Base-by-base conservation (phyloP, 1,140 invertebrate genomes). In the Drosophila watanabei region DNA sequence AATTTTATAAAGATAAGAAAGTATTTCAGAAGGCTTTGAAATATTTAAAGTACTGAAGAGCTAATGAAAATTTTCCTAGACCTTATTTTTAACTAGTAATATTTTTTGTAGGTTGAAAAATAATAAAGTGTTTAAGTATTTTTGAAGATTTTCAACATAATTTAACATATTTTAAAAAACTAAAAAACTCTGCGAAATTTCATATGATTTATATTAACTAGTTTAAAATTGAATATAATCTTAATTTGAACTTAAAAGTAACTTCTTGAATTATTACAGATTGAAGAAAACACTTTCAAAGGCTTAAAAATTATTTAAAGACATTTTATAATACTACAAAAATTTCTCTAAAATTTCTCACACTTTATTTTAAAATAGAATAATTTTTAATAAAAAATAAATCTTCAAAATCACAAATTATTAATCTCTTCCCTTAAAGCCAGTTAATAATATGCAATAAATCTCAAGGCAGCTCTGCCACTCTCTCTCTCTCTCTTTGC, bases 401-500 rank as follows among this genome's bases (percentile, higher is more conserved):
- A 11, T 33, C n/a, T 7, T 11, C 6, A 4, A 8, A 16, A 16
- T 20, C 4, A 16, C 13, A 58, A 32, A 5, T 54, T 28, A 54
- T 66, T 70, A 45, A 66, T 52, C 30, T 32, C 20, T 13, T 3
- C 9, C 13, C 11, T 37, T 16, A 6, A 49, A 65, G 46, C 11
- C 66, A 33, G 30, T 37, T 51, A 54, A 52, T 68, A 28, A 68
- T 66, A 54, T 45, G 24, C 32, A 39, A 51, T 66, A 66, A 54
- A 52, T 65, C 56, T 37, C 4, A 28, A 18, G 20, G 9, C 14
- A 18, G 16, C 58, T 16, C 46, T 8, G 45, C 45, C n/a, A n/a
- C n/a, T n/a, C n/a, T 24, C 2, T 46, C 45, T 24, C 18, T 33
- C 57, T 51, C 64, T 45, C 8, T 35, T 33, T 32, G 41, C 68